Evolutionary conservation across 2,797 vertebrate genomes (phyloP).

Genomic region (Neosilurus mollespiculum): DNA sequence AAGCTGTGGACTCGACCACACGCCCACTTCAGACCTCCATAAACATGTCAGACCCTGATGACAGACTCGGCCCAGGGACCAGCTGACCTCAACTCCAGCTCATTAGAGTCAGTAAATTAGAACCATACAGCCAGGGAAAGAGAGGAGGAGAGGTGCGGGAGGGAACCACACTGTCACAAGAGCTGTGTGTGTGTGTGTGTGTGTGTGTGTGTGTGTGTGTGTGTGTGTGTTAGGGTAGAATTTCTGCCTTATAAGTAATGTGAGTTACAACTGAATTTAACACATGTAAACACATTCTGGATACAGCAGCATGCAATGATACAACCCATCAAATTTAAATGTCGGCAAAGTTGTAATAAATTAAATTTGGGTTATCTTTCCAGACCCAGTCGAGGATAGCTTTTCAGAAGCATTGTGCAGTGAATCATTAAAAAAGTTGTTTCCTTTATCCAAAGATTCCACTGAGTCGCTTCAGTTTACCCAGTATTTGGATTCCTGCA

Average conservation of each 20-base stretch:
- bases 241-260: slow-evolving; percentile 38
- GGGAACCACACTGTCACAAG: slow-evolving; percentile 36
- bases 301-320: background rate
- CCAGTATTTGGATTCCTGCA: slow-evolving; percentile 42
- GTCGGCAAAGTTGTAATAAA: slow-evolving; percentile 16
- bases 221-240: background rate
- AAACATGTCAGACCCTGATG: slow-evolving; percentile 82
- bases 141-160: slow-evolving; percentile 57
- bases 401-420: slow-evolving; percentile 10
- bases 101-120: slow-evolving; percentile 81
- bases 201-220: slow-evolving; percentile 12
- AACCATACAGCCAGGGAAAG: slow-evolving; percentile 74
- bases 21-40: slow-evolving; percentile 82
- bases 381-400: slow-evolving; percentile 3
- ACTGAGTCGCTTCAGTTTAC: slow-evolving; percentile 4
- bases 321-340: background rate
- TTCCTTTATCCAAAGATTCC: slow-evolving; percentile 1
- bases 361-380: slow-evolving; percentile 1
- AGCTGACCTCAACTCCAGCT: slow-evolving; percentile 83
- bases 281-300: slow-evolving; percentile 19
- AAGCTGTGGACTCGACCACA: slow-evolving; percentile 76
- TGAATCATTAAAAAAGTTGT: slow-evolving; percentile 7
- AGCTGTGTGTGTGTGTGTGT: slow-evolving; percentile 4
- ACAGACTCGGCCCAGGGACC: slow-evolving; percentile 77
- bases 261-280: slow-evolving; percentile 33